These are phyloP conservation scores for Anarrhichthys ocellatus DNA, from an alignment of 2,113 vertebrate species.

Conservation along the genomic window DNA sequence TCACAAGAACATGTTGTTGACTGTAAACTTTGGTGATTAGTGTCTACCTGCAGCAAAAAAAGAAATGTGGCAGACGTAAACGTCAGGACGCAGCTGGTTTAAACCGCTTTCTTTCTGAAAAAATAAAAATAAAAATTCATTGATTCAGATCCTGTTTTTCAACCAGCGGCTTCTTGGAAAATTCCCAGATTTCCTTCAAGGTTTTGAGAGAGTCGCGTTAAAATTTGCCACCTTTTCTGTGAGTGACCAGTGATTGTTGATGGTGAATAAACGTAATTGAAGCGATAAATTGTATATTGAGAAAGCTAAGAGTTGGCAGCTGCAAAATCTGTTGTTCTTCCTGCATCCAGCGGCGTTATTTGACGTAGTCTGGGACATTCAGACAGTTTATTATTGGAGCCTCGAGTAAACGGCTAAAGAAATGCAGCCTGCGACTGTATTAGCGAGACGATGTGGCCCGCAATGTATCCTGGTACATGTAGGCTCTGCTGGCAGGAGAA, in stretches of 20 bases:
- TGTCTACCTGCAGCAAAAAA: background rate
- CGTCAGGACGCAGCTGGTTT: background rate
- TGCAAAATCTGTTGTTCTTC: too few species aligned
- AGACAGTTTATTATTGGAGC: too few species aligned
- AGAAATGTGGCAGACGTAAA: background rate
- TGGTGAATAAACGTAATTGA: background rate
- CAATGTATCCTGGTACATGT: too few species aligned
- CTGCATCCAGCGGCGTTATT: too few species aligned
- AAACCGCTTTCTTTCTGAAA: background rate
- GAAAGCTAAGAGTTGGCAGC: background rate
- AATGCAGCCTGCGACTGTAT: too few species aligned
- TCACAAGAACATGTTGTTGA: slow-evolving; percentile 7
- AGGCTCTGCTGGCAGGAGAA: too few species aligned
- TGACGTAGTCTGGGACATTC: too few species aligned
- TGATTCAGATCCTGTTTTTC: slow-evolving; percentile 15
- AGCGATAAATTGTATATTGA: background rate
- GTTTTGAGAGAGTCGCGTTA: slow-evolving; percentile 7
- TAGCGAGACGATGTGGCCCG: too few species aligned
- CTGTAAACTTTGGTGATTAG: slow-evolving; percentile 30
- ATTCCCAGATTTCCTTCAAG: background rate
- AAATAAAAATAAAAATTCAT: background rate
- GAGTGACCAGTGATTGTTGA: background rate
- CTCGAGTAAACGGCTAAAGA: too few species aligned
- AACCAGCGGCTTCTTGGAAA: slow-evolving; percentile 30
- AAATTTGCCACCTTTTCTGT: too few species aligned